These are phyloP conservation scores for Acrobasis consociella DNA, from an alignment of 2,888 invertebrate genomes.

Conservation along the genomic window DNA sequence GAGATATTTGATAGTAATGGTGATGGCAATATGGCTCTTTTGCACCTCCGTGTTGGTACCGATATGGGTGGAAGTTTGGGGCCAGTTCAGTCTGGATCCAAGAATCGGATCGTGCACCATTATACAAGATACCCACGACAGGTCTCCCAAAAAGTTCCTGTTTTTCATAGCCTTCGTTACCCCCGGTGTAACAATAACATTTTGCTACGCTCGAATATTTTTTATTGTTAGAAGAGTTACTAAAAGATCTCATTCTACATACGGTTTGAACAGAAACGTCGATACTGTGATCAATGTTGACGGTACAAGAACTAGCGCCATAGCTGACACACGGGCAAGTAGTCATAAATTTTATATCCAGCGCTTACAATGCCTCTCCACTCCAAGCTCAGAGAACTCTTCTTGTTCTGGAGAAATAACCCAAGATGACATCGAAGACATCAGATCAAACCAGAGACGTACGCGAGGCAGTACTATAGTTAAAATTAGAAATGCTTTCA, in stretches of 20 bases:
- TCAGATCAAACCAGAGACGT: constrained; percentile 57
- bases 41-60: constrained; percentile 87
- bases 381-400: constrained; percentile 32
- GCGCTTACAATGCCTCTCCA: constrained; percentile 25
- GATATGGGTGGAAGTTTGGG: constrained; percentile 90
- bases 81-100: constrained; percentile 89
- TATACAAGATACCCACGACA: constrained; percentile 84
- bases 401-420: constrained; percentile 51
- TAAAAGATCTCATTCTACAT: constrained; percentile 76
- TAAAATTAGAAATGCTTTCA: constrained; percentile 51
- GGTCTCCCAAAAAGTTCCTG: constrained; percentile 89
- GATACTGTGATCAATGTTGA: not conserved
- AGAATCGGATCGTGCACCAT: constrained; percentile 91
- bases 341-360: constrained; percentile 4
- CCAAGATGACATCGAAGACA: constrained; percentile 45
- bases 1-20: constrained; percentile 86
- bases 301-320: not conserved
- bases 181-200: constrained; percentile 91
- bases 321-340: not conserved
- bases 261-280: constrained; percentile 35
- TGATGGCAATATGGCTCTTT: constrained; percentile 87
- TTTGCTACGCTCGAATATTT: constrained; percentile 92
- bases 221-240: constrained; percentile 89
- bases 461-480: constrained; percentile 46
- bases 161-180: constrained; percentile 92